Evolutionary conservation across 2,113 vertebrate species (phyloP), one percentile per base, ranked within the genome.

Genomic region (Hypomesus transpacificus): DNA sequence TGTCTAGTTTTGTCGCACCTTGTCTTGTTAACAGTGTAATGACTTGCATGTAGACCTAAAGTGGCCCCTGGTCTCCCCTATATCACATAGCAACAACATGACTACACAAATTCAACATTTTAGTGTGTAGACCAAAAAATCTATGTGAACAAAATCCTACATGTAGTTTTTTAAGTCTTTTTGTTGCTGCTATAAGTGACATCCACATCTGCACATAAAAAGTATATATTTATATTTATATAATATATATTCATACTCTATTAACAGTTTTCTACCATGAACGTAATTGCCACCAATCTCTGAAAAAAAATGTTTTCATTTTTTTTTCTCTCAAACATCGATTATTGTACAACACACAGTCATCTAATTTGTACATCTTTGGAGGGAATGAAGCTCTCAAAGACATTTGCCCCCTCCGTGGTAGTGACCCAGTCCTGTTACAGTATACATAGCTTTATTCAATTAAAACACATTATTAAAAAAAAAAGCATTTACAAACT

Each of bases 241-340:
- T 91, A 91, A 92, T 92, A 92, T 92, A 92, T 92, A 92, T 92
- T 87, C 89, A 66, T 92, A 92, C 85, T 92, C 92, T 93, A 92
- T 92, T 90, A 89, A 92, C 91, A 91, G 90, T 86, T 85, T 85
- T 90, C 92, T 92, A 93, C 89, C 87, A 88, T 90, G 89, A 90
- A 89, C 84, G 89, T 88, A 89, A 90, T 79, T 76, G 85, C 86
- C 87, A 86, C 76, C 82, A 84, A 86, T 87, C 79, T 87, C 79
- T 89, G 88, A 74, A 81, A 76, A 74, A 18, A 68, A 3, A 71
- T 75, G 70, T 34, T 63, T 66, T 60, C 20, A 13, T 34, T 18
- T 34, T 70, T 66, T 73, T 81, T 26, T 26, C 24, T 75, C 82
- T 80, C 86, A 90, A 85, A 91, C 87, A 89, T 82, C 77, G 82